Evolutionary conservation across 1,140 invertebrate species (phyloP), one percentile per base, ranked within the genome.

Genomic region (Calephelis nemesis): DNA sequence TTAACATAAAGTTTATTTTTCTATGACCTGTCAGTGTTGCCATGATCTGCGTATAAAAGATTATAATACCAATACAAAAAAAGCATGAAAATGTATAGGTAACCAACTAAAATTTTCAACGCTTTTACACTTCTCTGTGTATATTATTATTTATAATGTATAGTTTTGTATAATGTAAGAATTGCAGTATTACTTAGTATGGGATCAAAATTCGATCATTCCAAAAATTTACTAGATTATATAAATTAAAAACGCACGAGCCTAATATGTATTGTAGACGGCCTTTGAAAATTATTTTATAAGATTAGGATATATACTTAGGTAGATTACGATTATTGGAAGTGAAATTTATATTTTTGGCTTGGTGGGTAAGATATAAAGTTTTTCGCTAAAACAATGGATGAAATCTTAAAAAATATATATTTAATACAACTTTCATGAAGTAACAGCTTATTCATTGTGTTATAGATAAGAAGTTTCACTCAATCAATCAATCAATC

Each of bases 221-320:
- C 54, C 54, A 58, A 58, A 58, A 58, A 58, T 58, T 58, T 60
- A 60, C 58, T 60, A 40, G 58, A n/a, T n/a, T 58, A 58, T 60
- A 60, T 60, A 4, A 60, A 60, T 60, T 60, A 39, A 30, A 30
- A 60, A 60, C 58, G 30, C 58, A n/a, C 12, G 39, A 60, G 58
- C 58, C 58, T 60, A 60, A 45, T 45, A 9, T 45, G 42, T 60
- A 60, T 60, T 60, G 0, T 58, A 40, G 39, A 60, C 30, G 58
- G 58, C 58, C 58, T 60, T 60, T 60, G 5, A 60, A 42, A 60
- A 39, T 40, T 60, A 60, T 40, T 60, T 60, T 10, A 40, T 60
- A 60, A 60, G 58, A 60, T 60, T 60, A 60, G n/a, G 12, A 40
- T 60, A 45, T 60, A 40, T 40, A 12, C 1, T 39, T 60, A 60